A percentile compares a stretch with the other conserved stretches of the same genome.
phyloP scores from a whole-genome alignment of 2,113 vertebrate genomes.

The Leptobrachium ailaonicum region DNA sequence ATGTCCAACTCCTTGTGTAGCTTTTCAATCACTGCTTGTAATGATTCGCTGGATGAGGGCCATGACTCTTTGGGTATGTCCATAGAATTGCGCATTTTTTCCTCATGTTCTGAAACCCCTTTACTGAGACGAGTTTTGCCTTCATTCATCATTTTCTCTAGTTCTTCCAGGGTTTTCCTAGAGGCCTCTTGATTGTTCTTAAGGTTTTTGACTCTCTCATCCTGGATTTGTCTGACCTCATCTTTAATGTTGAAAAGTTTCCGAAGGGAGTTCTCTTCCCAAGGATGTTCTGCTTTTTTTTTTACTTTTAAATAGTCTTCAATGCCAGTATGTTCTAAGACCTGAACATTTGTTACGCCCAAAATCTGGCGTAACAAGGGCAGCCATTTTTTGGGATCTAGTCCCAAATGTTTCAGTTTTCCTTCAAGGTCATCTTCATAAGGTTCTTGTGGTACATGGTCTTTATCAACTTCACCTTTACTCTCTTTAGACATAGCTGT shows the following conservation, averaged over 20 bases:
- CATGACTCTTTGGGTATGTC: constrained; percentile 48
- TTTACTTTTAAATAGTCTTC: constrained; percentile 56
- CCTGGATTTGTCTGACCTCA: background rate
- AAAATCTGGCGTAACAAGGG: constrained; percentile 39
- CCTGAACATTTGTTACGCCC: constrained; percentile 32
- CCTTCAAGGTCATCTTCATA: constrained; percentile 39
- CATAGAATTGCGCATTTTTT: constrained; percentile 47
- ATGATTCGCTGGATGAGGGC: rapidly evolving
- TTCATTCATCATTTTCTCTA: constrained; percentile 31
- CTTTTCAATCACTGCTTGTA: background rate
- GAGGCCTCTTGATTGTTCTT: constrained; percentile 20
- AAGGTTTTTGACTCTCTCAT: background rate
- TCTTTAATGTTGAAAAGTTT: constrained; percentile 45
- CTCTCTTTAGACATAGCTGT: background rate
- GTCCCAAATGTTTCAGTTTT: constrained; percentile 41
- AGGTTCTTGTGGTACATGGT: rapidly evolving
- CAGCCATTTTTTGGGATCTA: constrained; percentile 53
- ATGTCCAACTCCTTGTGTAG: constrained; percentile 42
- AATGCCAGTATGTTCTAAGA: constrained; percentile 49
- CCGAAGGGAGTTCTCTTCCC: constrained; percentile 46
- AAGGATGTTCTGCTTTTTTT: background rate
- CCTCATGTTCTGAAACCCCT: background rate
- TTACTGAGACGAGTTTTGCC: constrained; percentile 19
- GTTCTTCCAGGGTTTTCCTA: constrained; percentile 17
- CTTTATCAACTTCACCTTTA: rapidly evolving